Evolutionary conservation across 2,888 invertebrate genomes (phyloP).

Genomic region (Troides oblongomaculatus): DNA sequence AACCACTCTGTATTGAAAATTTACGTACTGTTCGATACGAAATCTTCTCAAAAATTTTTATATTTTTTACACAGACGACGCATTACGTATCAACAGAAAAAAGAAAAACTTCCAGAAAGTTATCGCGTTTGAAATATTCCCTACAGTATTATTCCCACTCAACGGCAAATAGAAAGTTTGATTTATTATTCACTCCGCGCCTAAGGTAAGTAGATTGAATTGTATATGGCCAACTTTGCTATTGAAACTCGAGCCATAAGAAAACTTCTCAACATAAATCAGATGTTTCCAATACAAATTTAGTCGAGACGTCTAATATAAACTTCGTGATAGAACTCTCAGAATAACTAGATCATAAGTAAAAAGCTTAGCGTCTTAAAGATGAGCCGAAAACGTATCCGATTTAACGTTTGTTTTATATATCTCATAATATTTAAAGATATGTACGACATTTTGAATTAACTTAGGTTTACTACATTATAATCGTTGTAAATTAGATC

Average conservation of each 20-base stretch:
- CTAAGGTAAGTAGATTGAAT: conserved; percentile 26
- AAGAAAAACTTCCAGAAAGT: background rate
- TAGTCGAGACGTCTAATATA: conserved; percentile 20
- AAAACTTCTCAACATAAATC: conserved; percentile 29
- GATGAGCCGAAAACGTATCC: too few species aligned
- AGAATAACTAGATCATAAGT: conserved; percentile 5
- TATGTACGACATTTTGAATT: too few species aligned
- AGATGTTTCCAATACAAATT: conserved; percentile 30
- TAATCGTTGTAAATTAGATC: too few species aligned
- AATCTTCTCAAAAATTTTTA: too few species aligned
- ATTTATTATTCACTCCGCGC: conserved; percentile 18
- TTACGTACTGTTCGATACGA: too few species aligned
- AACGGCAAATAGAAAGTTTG: conserved; percentile 11
- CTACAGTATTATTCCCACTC: background rate
- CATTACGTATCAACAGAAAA: background rate
- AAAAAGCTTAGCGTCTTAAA: background rate
- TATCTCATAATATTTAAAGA: too few species aligned
- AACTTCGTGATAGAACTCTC: conserved; percentile 15
- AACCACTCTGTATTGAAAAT: too few species aligned
- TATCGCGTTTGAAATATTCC: background rate
- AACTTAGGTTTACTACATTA: too few species aligned
- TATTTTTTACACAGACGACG: too few species aligned
- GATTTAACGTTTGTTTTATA: too few species aligned
- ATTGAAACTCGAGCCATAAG: conserved; percentile 23
- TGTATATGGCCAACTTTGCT: conserved; percentile 25